These are phyloP conservation scores for Astropecten irregularis DNA, from an alignment of 53 echinoderm and acorn worm genomes.

Conservation along the genomic window DNA sequence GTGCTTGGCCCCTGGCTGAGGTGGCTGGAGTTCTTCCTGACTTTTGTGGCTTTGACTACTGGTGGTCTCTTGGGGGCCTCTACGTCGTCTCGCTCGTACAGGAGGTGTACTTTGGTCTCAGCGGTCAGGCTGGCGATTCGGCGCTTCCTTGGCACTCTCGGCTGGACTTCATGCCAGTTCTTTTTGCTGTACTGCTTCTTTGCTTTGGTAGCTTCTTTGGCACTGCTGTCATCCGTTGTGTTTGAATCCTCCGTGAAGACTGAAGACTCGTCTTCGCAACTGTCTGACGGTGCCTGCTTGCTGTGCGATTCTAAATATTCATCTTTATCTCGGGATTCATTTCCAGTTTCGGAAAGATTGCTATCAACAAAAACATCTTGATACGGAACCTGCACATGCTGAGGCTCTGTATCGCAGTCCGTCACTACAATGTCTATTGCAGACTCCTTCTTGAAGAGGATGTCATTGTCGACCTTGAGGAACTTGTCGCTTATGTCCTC, in stretches of 20 bases:
- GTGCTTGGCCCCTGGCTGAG: background rate
- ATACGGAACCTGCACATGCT: background rate
- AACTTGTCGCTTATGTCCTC: constrained; percentile 65
- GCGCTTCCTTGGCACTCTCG: constrained; percentile 74
- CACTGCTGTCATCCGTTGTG: constrained; percentile 59
- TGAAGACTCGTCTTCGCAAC: constrained; percentile 64
- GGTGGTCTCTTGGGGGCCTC: constrained; percentile 44
- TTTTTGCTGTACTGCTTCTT: constrained; percentile 64
- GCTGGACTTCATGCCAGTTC: constrained; percentile 55
- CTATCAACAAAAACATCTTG: constrained; percentile 33
- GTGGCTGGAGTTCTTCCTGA: constrained; percentile 5
- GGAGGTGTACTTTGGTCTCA: constrained; percentile 92
- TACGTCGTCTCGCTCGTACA: constrained; percentile 82
- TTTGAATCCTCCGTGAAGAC: constrained; percentile 70
- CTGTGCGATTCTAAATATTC: constrained; percentile 22
- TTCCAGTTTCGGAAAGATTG: constrained; percentile 18
- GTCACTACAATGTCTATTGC: constrained; percentile 53
- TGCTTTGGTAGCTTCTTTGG: constrained; percentile 25
- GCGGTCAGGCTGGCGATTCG: constrained; percentile 93
- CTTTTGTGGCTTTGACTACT: background rate
- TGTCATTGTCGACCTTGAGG: constrained; percentile 80
- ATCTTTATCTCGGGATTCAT: background rate
- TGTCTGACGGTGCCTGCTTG: constrained; percentile 50
- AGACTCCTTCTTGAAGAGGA: constrained; percentile 74
- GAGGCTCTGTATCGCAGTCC: constrained; percentile 6